phyloP scores from a whole-genome alignment of 2,888 invertebrate species.

The Dicycla oo region DNA sequence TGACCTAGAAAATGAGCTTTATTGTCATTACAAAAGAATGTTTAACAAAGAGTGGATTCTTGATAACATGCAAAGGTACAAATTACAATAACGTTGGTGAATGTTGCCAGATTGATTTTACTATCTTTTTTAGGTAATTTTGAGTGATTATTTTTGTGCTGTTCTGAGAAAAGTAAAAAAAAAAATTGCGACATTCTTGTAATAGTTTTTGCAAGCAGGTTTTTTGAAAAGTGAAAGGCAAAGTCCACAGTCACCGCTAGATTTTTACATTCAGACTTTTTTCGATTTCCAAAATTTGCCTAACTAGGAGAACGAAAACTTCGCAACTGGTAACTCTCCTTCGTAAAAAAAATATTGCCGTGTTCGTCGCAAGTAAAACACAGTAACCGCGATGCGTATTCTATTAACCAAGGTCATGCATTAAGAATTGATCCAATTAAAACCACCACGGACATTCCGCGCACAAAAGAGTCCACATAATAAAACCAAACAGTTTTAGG shows the following conservation, averaged over 20 bases:
- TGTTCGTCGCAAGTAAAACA: constrained; percentile 46
- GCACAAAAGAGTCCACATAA: constrained; percentile 30
- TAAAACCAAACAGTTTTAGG: constrained; percentile 17
- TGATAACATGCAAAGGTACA: constrained; percentile 31
- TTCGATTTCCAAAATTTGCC: background rate
- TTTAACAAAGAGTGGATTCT: constrained; percentile 15
- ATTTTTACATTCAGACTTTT: constrained; percentile 6
- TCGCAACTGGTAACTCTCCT: constrained; percentile 51
- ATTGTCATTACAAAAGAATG: constrained; percentile 31
- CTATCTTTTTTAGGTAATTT: background rate
- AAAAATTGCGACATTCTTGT: background rate
- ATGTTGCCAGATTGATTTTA: constrained; percentile 38
- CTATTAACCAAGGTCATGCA: constrained; percentile 63
- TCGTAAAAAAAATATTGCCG: constrained; percentile 49
- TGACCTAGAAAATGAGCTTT: constrained; percentile 51
- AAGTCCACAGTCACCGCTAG: background rate
- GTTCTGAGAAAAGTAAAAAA: background rate
- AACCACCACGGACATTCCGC: constrained; percentile 38
- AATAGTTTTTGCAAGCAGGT: constrained; percentile 3
- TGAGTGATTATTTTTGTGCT: too few species aligned
- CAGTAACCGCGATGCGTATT: constrained; percentile 64
- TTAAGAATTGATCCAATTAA: constrained; percentile 68
- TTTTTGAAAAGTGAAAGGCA: constrained; percentile 47
- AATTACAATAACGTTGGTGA: constrained; percentile 43
- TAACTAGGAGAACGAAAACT: constrained; percentile 29